Conservation (phyloP, 2,113 vertebrate genomes). For the Tupaia chinensis region DNA sequence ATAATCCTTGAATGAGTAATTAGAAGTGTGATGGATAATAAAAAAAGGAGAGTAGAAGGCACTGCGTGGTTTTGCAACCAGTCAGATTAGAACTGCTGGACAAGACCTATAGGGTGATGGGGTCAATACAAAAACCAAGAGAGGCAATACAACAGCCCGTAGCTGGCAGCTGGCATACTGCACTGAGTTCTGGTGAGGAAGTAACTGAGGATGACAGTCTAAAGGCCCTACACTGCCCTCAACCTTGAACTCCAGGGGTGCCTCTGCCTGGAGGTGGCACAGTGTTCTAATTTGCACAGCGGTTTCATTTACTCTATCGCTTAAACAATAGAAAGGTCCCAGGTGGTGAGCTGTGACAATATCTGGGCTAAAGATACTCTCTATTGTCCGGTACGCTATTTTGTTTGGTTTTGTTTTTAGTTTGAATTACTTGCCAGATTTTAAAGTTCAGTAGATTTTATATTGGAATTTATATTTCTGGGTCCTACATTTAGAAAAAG, state of each 20-base stretch:
- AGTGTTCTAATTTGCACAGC: background rate
- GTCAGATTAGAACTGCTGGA: background rate
- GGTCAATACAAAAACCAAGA: background rate
- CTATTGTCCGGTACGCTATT: background rate
- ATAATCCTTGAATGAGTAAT: background rate
- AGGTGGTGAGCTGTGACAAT: background rate
- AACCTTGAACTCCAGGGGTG: fast-evolving
- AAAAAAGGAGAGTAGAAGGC: background rate
- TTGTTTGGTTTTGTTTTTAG: background rate
- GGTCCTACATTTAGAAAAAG: background rate
- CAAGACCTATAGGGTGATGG: background rate
- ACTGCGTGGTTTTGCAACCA: background rate
- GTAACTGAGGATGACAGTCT: background rate
- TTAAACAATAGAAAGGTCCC: background rate
- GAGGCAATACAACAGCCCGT: background rate
- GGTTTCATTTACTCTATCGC: background rate
- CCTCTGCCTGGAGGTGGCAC: background rate
- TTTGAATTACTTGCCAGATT: constrained; percentile 4
- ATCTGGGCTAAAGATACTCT: background rate
- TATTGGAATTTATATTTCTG: background rate
- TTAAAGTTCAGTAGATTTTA: background rate
- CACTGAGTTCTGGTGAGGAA: background rate
- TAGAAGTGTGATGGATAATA: background rate
- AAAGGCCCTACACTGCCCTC: background rate
- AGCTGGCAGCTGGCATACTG: background rate